A percentile compares a stretch with the other conserved stretches of the same genome.
These are phyloP conservation scores for Montipora efflorescens DNA, from an alignment of 64 coral and sea anemone species.

Conservation along the genomic window DNA sequence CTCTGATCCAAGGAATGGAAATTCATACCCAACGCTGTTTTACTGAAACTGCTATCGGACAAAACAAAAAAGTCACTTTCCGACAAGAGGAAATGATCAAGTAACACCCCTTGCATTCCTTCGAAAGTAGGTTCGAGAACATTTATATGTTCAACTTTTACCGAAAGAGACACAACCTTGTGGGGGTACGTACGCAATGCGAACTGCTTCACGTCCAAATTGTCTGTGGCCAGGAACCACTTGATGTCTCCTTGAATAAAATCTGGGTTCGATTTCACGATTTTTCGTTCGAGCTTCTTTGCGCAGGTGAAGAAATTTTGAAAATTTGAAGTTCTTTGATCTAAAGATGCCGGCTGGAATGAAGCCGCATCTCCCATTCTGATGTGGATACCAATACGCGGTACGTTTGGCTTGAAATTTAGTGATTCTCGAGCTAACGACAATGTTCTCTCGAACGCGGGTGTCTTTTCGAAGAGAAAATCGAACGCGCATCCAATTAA, in stretches of 20 bases:
- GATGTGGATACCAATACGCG: conserved; percentile 64
- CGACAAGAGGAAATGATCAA: conserved; percentile 78
- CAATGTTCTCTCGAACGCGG: conserved; percentile 40
- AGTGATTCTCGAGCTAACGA: conserved; percentile 21
- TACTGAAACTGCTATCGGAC: conserved; percentile 77
- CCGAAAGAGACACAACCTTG: conserved; percentile 52
- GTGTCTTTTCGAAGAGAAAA: conserved; percentile 52
- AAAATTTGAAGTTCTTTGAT: conserved; percentile 39
- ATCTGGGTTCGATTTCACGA: background rate
- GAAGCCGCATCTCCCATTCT: conserved; percentile 61
- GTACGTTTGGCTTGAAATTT: background rate
- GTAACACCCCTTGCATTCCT: conserved; percentile 56
- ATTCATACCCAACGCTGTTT: conserved; percentile 67
- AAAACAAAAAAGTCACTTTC: conserved; percentile 75
- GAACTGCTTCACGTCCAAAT: conserved; percentile 32
- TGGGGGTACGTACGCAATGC: conserved; percentile 41
- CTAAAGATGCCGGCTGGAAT: background rate
- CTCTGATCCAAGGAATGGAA: conserved; percentile 55
- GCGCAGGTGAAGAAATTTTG: conserved; percentile 55
- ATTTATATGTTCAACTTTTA: conserved; percentile 75
- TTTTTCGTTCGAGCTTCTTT: conserved; percentile 8
- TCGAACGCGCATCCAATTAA: conserved; percentile 67
- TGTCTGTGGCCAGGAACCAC: conserved; percentile 83
- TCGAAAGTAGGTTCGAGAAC: conserved; percentile 48
- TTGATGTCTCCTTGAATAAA: conserved; percentile 22